A percentile compares a stretch with the other conserved stretches of the same genome.
Conservation (phyloP, 2,113 vertebrate genomes). For the Lagopus leucura region DNA sequence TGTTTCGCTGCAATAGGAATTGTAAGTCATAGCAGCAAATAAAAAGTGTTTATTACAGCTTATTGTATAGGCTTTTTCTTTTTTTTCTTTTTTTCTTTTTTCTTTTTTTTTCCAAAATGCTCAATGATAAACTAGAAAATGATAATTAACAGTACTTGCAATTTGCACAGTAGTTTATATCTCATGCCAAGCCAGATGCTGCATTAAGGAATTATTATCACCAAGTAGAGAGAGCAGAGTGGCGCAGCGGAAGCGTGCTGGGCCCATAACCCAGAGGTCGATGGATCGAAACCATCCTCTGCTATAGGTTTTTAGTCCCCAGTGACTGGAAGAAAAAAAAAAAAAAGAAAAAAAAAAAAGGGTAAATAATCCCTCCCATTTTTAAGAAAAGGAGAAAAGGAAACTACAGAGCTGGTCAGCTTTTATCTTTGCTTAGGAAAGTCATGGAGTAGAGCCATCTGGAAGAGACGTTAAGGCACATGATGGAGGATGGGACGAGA, state of each 20-base stretch:
- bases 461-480: neutral
- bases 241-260: conserved; percentile 56
- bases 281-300: conserved; percentile 37
- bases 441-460: neutral
- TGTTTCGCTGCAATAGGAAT: conserved; percentile 6
- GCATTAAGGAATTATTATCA: neutral
- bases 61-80: neutral
- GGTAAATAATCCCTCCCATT: neutral
- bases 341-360: too few species aligned
- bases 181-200: accelerated
- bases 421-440: neutral
- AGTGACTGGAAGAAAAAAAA: neutral
- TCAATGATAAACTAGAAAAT: conserved; percentile 35
- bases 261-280: conserved; percentile 48
- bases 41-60: conserved; percentile 45
- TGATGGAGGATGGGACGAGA: neutral
- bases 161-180: neutral
- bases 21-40: conserved; percentile 36
- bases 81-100: neutral
- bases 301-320: neutral
- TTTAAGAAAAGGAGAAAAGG: neutral
- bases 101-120: neutral
- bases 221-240: neutral
- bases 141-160: neutral
- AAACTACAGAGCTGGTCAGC: neutral